These are phyloP conservation scores for Fistularia tabacaria DNA, from an alignment of 2,797 vertebrate genomes.

Conservation along the genomic window DNA sequence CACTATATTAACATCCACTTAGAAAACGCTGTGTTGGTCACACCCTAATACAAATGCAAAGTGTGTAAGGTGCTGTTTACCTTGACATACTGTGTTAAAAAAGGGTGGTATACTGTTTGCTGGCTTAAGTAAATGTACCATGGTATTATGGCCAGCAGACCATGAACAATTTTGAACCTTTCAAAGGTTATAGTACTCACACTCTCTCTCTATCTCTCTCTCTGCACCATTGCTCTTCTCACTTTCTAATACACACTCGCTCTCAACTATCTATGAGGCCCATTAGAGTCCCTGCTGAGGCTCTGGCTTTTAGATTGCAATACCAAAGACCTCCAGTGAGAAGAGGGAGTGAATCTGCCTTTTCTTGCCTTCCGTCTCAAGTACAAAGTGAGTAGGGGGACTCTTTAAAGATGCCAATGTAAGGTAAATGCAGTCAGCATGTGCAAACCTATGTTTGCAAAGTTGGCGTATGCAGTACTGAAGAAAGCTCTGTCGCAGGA, in stretches of 20 bases:
- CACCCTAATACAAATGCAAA: slow-evolving; percentile 27
- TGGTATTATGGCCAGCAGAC: slow-evolving; percentile 45
- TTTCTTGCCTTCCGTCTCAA: slow-evolving; percentile 9
- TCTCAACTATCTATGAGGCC: slow-evolving; percentile 44
- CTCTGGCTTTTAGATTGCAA: slow-evolving; percentile 49
- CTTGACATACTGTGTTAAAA: slow-evolving; percentile 10
- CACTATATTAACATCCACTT: slow-evolving; percentile 57
- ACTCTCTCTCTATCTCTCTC: neutral
- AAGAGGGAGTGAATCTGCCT: slow-evolving; percentile 28
- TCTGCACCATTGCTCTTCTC: neutral
- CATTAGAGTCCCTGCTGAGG: slow-evolving; percentile 58
- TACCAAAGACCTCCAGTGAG: slow-evolving; percentile 32
- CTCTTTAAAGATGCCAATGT: no score
- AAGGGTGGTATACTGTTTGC: slow-evolving; percentile 31
- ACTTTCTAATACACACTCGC: slow-evolving; percentile 29
- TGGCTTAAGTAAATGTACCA: slow-evolving; percentile 44
- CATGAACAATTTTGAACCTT: slow-evolving; percentile 40
- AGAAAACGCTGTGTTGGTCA: slow-evolving; percentile 50
- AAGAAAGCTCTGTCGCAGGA: slow-evolving; percentile 37
- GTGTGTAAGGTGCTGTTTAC: slow-evolving; percentile 20
- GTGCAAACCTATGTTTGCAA: neutral
- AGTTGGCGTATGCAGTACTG: slow-evolving; percentile 13
- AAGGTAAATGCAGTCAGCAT: no score
- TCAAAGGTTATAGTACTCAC: slow-evolving; percentile 50
- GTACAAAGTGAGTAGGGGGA: slow-evolving; percentile 2